Percentiles rank a stretch among this genome's conserved stretches.
phyloP scores from a whole-genome alignment of 1,140 invertebrate species.

The Rhyacophila brunnea region DNA sequence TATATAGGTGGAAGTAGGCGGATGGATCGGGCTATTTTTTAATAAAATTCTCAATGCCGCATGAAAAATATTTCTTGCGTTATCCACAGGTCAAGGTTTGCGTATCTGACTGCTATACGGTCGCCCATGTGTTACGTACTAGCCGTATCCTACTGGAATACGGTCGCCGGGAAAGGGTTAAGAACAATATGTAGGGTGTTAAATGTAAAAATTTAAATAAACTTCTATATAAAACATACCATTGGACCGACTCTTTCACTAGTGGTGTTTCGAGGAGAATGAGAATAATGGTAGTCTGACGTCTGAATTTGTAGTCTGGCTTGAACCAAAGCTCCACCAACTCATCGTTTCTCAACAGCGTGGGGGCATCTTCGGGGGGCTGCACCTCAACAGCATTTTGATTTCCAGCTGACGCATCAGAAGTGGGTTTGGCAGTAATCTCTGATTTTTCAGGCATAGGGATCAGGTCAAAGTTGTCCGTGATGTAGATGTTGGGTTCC shows the following conservation, averaged over 20 bases:
- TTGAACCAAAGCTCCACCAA: slow-evolving; percentile 81
- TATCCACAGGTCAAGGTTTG: too few species aligned
- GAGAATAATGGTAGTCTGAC: slow-evolving; percentile 76
- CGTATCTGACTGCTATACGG: too few species aligned
- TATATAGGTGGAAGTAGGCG: too few species aligned
- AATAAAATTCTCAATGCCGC: too few species aligned
- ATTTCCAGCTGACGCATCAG: background rate
- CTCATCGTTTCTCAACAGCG: slow-evolving; percentile 61
- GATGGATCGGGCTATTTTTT: too few species aligned
- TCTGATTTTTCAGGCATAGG: slow-evolving; percentile 29
- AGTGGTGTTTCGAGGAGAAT: slow-evolving; percentile 73
- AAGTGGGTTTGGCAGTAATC: background rate
- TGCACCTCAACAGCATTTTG: background rate
- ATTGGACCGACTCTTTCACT: slow-evolving; percentile 55
- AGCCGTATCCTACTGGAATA: too few species aligned
- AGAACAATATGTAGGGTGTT: too few species aligned
- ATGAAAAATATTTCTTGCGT: too few species aligned
- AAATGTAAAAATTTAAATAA: too few species aligned
- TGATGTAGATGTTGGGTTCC: slow-evolving; percentile 79
- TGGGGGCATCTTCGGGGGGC: slow-evolving; percentile 46
- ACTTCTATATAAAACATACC: too few species aligned
- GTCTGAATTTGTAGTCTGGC: slow-evolving; percentile 78
- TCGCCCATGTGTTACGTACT: too few species aligned
- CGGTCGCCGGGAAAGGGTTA: too few species aligned
- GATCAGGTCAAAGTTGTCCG: slow-evolving; percentile 75